These are phyloP conservation scores for Melopsittacus undulatus DNA, from an alignment of 2,797 vertebrate genomes.

Conservation along the genomic window DNA sequence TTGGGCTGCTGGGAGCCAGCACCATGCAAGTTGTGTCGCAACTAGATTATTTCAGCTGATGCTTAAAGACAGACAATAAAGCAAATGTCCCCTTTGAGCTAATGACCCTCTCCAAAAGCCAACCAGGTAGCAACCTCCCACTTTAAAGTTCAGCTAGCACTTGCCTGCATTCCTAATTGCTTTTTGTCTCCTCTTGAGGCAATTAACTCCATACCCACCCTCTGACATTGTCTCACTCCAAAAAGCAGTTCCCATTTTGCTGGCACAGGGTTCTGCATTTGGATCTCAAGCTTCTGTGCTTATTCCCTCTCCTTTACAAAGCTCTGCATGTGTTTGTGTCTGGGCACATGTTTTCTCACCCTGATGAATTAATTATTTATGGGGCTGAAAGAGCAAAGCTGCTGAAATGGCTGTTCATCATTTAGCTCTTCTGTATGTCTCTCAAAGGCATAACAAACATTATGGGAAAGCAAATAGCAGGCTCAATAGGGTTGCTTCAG, in stretches of 20 bases:
- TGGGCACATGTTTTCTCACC: conserved; percentile 19
- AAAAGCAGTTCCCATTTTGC: not conserved
- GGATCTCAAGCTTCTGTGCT: not conserved
- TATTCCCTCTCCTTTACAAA: not conserved
- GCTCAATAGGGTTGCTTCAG: not conserved
- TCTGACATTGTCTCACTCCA: not conserved
- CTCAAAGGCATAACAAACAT: conserved; percentile 40
- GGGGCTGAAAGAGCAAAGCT: conserved; percentile 37
- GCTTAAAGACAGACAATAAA: not conserved
- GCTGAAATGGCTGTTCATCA: not conserved
- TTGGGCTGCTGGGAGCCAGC: not conserved
- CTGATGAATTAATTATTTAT: conserved; percentile 39
- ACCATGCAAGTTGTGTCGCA: not conserved
- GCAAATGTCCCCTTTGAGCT: not conserved
- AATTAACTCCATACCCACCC: not conserved
- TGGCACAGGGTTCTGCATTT: not conserved
- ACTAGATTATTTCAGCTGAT: not conserved
- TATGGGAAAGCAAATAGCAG: conserved; percentile 25
- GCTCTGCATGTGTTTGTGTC: not conserved
- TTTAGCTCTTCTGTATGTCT: conserved; percentile 32
- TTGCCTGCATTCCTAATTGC: not conserved
- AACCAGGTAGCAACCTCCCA: not conserved
- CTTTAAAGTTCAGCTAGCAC: not conserved
- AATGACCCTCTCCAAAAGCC: not conserved
- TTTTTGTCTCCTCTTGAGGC: not conserved